A percentile compares a stretch with the other conserved stretches of the same genome.
phyloP scores from a whole-genome alignment of 1,140 invertebrate species.

The Catajapyx aquilonaris region DNA sequence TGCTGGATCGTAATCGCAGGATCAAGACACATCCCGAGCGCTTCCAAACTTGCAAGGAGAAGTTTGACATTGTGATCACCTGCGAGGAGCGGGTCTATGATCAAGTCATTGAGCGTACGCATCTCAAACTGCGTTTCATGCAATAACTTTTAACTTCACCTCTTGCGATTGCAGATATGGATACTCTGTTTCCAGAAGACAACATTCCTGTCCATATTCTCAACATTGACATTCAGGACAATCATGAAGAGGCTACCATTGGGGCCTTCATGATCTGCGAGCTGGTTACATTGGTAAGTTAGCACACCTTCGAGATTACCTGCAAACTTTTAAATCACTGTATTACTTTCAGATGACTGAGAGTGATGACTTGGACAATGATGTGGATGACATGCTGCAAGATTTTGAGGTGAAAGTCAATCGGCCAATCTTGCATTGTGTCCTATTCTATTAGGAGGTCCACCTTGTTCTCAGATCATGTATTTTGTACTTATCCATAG shows the following conservation, averaged over 20 bases:
- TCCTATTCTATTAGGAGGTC: constrained; percentile 65
- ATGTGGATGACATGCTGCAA: constrained; percentile 90
- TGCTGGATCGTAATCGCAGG: constrained; percentile 90
- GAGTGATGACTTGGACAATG: constrained; percentile 89
- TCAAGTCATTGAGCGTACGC: constrained; percentile 48
- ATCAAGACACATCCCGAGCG: constrained; percentile 88
- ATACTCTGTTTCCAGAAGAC: constrained; percentile 31
- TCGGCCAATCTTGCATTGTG: constrained; percentile 73
- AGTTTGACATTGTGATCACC: constrained; percentile 92
- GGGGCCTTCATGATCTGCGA: constrained; percentile 97
- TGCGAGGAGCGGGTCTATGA: constrained; percentile 99
- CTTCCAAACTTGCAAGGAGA: constrained; percentile 75
- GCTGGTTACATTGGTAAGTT: constrained; percentile 61
- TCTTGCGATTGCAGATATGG: constrained; percentile 23
- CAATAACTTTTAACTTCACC: constrained; percentile 3
- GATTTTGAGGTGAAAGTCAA: constrained; percentile 83
- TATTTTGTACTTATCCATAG: neutral
- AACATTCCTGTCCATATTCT: constrained; percentile 86
- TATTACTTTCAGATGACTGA: constrained; percentile 49
- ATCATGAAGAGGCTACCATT: constrained; percentile 98
- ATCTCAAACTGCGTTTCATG: constrained; percentile 1
- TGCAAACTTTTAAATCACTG: constrained; percentile 7
- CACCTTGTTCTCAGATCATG: constrained; percentile 4
- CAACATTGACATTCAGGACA: constrained; percentile 98
- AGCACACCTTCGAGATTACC: too few species aligned